Percentiles rank a stretch among this genome's conserved stretches.
Evolutionary conservation across 2,113 vertebrate species (phyloP).

Genomic region (Callionymus lyra): DNA sequence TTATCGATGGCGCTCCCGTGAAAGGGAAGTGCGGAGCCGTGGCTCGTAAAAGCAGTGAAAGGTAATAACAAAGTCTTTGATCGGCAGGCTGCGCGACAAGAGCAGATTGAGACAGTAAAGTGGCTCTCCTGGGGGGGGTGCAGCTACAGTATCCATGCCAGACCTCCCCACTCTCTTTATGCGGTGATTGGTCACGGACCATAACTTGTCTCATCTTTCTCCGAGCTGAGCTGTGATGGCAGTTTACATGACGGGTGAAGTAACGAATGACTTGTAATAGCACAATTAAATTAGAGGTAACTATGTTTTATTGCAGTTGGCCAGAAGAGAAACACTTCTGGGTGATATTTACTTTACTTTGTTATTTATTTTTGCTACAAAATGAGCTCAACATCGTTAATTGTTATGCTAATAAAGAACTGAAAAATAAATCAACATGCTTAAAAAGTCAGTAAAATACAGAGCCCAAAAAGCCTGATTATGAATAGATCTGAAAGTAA

Average conservation of each 20-base stretch:
- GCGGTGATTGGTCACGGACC: conserved; percentile 54
- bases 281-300: conserved; percentile 39
- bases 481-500: no score
- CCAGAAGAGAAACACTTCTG: conserved; percentile 15
- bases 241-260: conserved; percentile 33
- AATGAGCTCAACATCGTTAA: no score
- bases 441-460: no score
- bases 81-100: conserved; percentile 31
- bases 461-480: no score
- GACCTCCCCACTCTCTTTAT: conserved; percentile 42
- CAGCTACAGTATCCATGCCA: conserved; percentile 40
- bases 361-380: no score
- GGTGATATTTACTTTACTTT: conserved; percentile 2
- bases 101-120: conserved; percentile 63
- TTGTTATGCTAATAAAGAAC: no score
- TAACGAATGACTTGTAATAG: conserved; percentile 23
- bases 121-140: conserved; percentile 31
- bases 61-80: conserved; percentile 36
- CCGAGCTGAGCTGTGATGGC: conserved; percentile 34
- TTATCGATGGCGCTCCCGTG: conserved; percentile 17
- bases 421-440: no score
- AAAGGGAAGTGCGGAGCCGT: conserved; percentile 32
- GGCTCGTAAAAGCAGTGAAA: conserved; percentile 49
- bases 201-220: conserved; percentile 51
- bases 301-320: conserved; percentile 31